Evolutionary conservation across 92 coral and sea anemone genomes (phyloP).

Genomic region (Parazoanthus swiftii): DNA sequence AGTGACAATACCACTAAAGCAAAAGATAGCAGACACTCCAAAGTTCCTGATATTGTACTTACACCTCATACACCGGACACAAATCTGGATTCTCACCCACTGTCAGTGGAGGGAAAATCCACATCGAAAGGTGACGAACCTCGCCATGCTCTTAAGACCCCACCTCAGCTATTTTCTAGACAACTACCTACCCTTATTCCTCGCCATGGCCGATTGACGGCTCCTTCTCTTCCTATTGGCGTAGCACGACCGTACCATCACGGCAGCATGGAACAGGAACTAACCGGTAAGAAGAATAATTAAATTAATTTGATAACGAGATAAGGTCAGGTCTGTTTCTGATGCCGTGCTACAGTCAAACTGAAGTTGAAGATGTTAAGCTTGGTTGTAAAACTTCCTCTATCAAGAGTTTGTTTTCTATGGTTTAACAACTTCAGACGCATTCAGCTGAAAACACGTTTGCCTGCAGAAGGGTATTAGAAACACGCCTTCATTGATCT

Average conservation of each 20-base stretch:
- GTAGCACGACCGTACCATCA: slow-evolving; percentile 85
- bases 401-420: no score
- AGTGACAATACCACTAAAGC: background rate
- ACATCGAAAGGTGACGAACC: slow-evolving; percentile 29
- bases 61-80: background rate
- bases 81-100: background rate
- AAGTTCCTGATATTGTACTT: slow-evolving; percentile 6
- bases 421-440: no score
- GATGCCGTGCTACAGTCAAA: background rate
- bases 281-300: background rate
- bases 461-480: no score
- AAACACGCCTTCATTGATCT: no score
- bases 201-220: slow-evolving; percentile 58
- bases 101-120: background rate
- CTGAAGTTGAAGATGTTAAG: background rate
- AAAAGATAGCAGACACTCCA: slow-evolving; percentile 7
- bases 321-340: background rate
- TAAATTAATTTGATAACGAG: background rate
- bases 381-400: no score
- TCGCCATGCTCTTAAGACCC: slow-evolving; percentile 51
- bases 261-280: slow-evolving; percentile 32
- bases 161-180: slow-evolving; percentile 61
- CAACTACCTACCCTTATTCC: slow-evolving; percentile 69
- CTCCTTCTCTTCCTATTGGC: slow-evolving; percentile 82
- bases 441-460: no score